Conservation (phyloP, 1,140 invertebrate genomes). For the Notospermus geniculatus region DNA sequence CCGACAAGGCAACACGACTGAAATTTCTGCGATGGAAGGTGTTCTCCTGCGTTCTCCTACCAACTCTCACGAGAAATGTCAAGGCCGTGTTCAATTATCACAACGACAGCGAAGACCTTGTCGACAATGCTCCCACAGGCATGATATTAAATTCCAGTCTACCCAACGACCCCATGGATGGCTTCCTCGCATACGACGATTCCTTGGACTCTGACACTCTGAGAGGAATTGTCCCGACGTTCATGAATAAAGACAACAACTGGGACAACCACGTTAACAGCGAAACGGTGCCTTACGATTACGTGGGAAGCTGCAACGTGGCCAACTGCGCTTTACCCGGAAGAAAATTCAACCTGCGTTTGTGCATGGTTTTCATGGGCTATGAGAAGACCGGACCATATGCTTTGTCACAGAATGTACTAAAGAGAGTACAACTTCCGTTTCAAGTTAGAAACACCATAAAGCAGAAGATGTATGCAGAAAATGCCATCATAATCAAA, state of each 20-base stretch:
- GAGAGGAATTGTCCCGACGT: background rate
- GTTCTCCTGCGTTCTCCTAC: conserved; percentile 6
- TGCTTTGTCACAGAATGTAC: background rate
- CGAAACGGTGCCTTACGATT: conserved; percentile 5
- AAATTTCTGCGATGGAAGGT: conserved; percentile 6
- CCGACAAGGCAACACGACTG: background rate
- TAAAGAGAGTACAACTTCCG: conserved; percentile 1
- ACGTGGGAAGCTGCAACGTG: conserved; percentile 8
- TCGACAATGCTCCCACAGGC: conserved; percentile 3
- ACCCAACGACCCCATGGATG: background rate
- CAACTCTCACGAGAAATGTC: background rate
- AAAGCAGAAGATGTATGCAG: conserved; percentile 10
- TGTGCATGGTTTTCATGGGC: conserved; percentile 11
- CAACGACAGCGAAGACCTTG: background rate
- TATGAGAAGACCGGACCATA: conserved; percentile 5
- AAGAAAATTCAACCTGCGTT: conserved; percentile 6
- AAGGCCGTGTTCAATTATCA: conserved; percentile 9
- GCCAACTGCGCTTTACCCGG: background rate
- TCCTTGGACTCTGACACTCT: background rate
- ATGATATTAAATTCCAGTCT: conserved; percentile 4
- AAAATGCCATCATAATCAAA: conserved; percentile 8
- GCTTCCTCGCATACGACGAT: conserved; percentile 3
- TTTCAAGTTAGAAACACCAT: conserved; percentile 7
- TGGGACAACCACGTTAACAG: conserved; percentile 8
- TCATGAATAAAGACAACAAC: conserved; percentile 8